A percentile compares a stretch with the other conserved stretches of the same genome.
phyloP scores from a whole-genome alignment of 2,797 vertebrate species.

The Notoglanidium macrostoma region DNA sequence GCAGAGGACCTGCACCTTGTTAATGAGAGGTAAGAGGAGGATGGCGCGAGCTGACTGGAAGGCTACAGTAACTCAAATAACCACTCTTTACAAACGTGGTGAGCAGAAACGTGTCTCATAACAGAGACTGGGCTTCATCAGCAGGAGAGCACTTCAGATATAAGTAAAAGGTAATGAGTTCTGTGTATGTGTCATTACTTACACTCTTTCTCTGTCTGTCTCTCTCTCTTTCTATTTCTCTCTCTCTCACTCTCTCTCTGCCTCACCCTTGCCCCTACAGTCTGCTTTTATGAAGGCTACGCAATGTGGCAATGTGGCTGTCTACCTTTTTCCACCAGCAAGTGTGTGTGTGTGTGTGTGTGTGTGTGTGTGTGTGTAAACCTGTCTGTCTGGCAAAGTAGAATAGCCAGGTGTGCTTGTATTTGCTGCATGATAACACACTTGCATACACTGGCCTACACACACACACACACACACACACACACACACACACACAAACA shows the following conservation, averaged over 20 bases:
- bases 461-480: slow-evolving; percentile 19
- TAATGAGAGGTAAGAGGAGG: not conserved
- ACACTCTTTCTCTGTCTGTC: not conserved
- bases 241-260: not conserved
- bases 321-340: slow-evolving; percentile 8
- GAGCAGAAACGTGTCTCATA: not conserved
- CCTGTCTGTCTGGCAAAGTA: slow-evolving; percentile 49
- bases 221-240: not conserved
- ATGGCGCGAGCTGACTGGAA: not conserved
- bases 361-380: slow-evolving; percentile 26
- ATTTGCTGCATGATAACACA: slow-evolving; percentile 16
- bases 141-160: not conserved
- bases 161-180: not conserved
- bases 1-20: not conserved
- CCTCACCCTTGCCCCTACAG: not conserved
- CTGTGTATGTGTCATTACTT: not conserved
- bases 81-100: not conserved
- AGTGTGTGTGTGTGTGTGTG: slow-evolving; percentile 20
- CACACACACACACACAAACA: slow-evolving; percentile 27
- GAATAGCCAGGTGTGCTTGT: slow-evolving; percentile 51
- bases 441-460: not conserved
- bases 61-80: not conserved
- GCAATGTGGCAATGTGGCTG: slow-evolving; percentile 10
- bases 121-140: not conserved
- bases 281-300: not conserved